Base-by-base conservation (phyloP, 2,888 invertebrate species). In the Herminia tarsipennalis region DNA sequence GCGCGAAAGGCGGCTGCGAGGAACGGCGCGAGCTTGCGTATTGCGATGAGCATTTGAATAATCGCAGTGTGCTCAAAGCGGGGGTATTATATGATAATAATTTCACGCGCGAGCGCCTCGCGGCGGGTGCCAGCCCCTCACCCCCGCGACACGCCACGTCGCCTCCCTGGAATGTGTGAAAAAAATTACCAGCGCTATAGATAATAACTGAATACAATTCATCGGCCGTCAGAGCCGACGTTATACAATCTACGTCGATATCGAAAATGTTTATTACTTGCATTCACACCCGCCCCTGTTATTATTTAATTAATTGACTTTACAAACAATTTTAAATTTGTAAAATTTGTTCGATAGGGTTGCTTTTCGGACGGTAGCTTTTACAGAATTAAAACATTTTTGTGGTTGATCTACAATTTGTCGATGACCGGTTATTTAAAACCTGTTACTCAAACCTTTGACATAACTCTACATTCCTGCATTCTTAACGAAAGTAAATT, bases 81-180 rank as follows among this genome's bases (percentile, higher is more conserved):
- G 70, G 76, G 82, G 81, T 84, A 89, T 88, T 89, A 88, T 88
- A 89, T 90, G 88, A 90, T 90, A 91, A 90, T 91, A 88, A 88
- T 89, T 89, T 88, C 84, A 89, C 87, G 88, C 86, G 71, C 83
- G 82, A 83, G 81, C 78, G 82, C 75, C 66, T 78, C 78, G 66
- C 74, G 68, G 68, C 75, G 70, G 76, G 75, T 74, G 75, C 70
- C 62, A 60, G 56, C 62, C 73, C 76, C 65, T 59, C 66, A 49
- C 45, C 62, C 70, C 70, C 64, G 46, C 73, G 63, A 64, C 66
- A 68, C 73, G 70, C 64, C 65, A 69, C 70, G 52, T 70, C 72
- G 71, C 71, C 67, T 76, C 54, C 71, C 50, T 70, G 85, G 86
- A 85, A 89, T 89, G 87, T 86, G 84, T 86, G 76, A 86, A 90